phyloP scores from a whole-genome alignment of 2,888 invertebrate species.

The Biston stratarius region DNA sequence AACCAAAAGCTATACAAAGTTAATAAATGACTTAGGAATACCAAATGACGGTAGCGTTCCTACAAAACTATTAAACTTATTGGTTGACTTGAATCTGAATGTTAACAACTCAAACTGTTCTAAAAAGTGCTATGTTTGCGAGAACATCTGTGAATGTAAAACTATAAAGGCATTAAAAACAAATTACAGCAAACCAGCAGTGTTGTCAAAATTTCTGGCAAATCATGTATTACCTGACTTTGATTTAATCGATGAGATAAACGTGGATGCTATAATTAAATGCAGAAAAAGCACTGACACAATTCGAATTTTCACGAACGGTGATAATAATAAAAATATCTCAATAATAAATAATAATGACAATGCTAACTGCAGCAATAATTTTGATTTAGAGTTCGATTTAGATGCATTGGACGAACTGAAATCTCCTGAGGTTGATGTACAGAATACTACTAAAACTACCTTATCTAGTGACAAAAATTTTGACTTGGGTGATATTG shows the following conservation, averaged over 20 bases:
- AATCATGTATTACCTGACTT: constrained; percentile 66
- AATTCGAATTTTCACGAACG: constrained; percentile 36
- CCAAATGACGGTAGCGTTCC: constrained; percentile 70
- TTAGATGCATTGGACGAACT: constrained; percentile 50
- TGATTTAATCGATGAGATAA: constrained; percentile 68
- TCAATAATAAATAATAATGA: constrained; percentile 15
- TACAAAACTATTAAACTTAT: constrained; percentile 69
- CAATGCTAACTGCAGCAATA: constrained; percentile 45
- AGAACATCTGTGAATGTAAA: constrained; percentile 74
- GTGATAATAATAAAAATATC: constrained; percentile 19
- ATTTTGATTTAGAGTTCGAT: constrained; percentile 58
- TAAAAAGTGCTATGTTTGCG: constrained; percentile 76
- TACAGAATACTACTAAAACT: constrained; percentile 32
- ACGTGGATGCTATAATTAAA: constrained; percentile 57
- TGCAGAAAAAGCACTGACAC: constrained; percentile 50
- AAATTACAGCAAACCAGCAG: constrained; percentile 44
- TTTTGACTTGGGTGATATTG: constrained; percentile 78
- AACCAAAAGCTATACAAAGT: constrained; percentile 78
- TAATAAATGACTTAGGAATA: constrained; percentile 72
- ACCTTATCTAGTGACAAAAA: constrained; percentile 55
- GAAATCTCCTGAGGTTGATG: constrained; percentile 38
- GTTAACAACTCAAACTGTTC: constrained; percentile 52
- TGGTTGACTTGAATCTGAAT: constrained; percentile 80
- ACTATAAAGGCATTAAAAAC: constrained; percentile 55
- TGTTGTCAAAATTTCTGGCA: constrained; percentile 51